Percentiles rank a stretch among this genome's conserved stretches.
Conservation (phyloP, 2,113 vertebrate species). For the Heptranchias perlo region DNA sequence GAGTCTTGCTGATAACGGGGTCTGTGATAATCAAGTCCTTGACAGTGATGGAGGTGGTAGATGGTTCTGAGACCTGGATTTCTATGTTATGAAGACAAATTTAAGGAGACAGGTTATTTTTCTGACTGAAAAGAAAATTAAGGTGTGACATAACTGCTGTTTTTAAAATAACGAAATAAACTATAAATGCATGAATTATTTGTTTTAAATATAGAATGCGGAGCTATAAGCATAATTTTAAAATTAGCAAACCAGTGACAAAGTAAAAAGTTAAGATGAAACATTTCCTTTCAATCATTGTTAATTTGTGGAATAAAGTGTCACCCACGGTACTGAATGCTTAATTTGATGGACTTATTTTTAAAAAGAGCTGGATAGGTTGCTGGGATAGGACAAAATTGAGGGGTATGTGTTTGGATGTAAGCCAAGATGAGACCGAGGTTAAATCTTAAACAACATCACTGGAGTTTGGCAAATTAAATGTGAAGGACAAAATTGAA, state of each 20-base stretch:
- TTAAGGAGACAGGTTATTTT: neutral
- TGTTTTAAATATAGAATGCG: neutral
- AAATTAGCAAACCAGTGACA: neutral
- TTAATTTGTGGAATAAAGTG: neutral
- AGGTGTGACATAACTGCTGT: neutral
- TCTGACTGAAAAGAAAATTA: neutral
- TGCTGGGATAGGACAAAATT: neutral
- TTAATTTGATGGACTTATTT: conserved; percentile 13
- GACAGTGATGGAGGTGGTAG: neutral
- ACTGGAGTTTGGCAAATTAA: neutral
- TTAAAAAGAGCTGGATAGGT: neutral
- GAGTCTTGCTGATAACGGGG: neutral
- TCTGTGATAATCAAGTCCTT: neutral
- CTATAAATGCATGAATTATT: neutral
- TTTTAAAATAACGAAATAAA: neutral
- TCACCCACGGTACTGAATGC: neutral
- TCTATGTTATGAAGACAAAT: conserved; percentile 10
- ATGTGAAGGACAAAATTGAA: conserved; percentile 27
- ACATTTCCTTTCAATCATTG: neutral
- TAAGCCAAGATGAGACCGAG: neutral
- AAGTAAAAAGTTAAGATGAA: neutral
- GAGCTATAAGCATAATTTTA: neutral
- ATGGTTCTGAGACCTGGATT: neutral
- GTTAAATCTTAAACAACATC: neutral
- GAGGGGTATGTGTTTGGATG: neutral